These are phyloP conservation scores for Neolamprologus ventralis DNA, from an alignment of 2,113 vertebrate species.

Conservation along the genomic window DNA sequence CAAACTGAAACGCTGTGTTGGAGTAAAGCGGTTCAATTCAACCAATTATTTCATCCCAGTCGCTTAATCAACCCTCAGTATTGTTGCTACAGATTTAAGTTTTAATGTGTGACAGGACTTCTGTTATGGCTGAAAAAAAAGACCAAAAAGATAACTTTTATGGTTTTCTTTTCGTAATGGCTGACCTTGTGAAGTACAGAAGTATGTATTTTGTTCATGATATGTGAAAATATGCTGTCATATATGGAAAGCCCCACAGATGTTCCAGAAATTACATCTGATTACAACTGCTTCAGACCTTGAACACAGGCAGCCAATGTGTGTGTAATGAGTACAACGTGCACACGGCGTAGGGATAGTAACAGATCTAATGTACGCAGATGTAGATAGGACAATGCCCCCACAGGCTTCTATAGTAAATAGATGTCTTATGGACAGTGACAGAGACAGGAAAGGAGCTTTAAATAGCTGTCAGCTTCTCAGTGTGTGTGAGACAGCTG, in stretches of 20 bases:
- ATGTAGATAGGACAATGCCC: conserved; percentile 18
- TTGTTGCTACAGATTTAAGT: neutral
- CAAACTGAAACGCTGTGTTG: neutral
- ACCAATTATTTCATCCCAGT: neutral
- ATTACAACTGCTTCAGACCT: neutral
- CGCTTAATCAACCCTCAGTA: neutral
- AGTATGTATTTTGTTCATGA: neutral
- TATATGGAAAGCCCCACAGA: neutral
- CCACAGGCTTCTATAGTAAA: conserved; percentile 12
- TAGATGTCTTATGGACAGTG: conserved; percentile 2
- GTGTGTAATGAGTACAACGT: neutral
- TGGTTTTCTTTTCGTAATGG: neutral
- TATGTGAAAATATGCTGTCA: neutral
- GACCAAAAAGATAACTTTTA: neutral
- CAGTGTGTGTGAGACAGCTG: conserved; percentile 26
- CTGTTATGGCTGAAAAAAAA: neutral
- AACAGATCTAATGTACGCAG: neutral
- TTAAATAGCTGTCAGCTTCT: conserved; percentile 44
- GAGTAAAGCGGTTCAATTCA: neutral
- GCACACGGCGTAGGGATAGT: neutral
- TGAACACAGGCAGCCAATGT: conserved; percentile 1
- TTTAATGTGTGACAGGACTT: neutral
- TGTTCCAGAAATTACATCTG: neutral
- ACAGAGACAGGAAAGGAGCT: conserved; percentile 43
- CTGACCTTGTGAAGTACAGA: accelerated